Conservation (phyloP, 1,140 invertebrate genomes). For the Periplaneta americana region DNA sequence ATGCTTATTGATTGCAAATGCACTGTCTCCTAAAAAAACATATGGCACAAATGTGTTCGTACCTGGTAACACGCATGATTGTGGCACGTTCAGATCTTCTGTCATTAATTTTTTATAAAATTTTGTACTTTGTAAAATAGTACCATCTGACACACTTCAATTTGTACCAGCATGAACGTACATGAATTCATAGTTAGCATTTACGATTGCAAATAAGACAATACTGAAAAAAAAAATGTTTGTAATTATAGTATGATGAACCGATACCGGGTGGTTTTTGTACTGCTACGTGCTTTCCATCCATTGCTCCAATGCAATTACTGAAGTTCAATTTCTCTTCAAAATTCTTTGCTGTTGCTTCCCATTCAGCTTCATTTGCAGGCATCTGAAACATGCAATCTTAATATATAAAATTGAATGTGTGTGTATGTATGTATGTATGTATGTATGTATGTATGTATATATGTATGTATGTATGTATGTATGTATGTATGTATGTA, state of each 20-base stretch:
- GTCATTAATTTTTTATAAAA: conserved; percentile 20
- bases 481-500: too few relatives aligned
- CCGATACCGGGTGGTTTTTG: conserved; percentile 25
- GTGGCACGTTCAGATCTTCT: conserved; percentile 25
- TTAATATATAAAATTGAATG: too few relatives aligned
- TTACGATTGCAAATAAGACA: conserved; percentile 35
- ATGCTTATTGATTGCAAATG: conserved; percentile 26
- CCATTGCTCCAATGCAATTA: conserved; percentile 23
- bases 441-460: too few relatives aligned
- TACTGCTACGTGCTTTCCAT: conserved; percentile 32
- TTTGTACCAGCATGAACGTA: conserved; percentile 32
- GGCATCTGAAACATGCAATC: background rate
- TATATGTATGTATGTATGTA: too few relatives aligned
- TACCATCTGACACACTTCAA: conserved; percentile 35
- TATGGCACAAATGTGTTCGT: conserved; percentile 29
- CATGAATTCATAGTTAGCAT: conserved; percentile 29
- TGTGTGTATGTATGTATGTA: too few relatives aligned
- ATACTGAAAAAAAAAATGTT: conserved; percentile 30
- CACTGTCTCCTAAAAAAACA: conserved; percentile 31
- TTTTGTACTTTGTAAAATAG: conserved; percentile 29
- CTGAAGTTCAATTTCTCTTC: conserved; percentile 4
- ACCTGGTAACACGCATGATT: conserved; percentile 22
- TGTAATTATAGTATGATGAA: conserved; percentile 32
- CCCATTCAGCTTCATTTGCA: conserved; percentile 9
- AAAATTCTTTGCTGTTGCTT: background rate